Evolutionary conservation across 1,140 invertebrate genomes (phyloP), one percentile per base, ranked within the genome.

Genomic region (Lethocerus indicus): DNA sequence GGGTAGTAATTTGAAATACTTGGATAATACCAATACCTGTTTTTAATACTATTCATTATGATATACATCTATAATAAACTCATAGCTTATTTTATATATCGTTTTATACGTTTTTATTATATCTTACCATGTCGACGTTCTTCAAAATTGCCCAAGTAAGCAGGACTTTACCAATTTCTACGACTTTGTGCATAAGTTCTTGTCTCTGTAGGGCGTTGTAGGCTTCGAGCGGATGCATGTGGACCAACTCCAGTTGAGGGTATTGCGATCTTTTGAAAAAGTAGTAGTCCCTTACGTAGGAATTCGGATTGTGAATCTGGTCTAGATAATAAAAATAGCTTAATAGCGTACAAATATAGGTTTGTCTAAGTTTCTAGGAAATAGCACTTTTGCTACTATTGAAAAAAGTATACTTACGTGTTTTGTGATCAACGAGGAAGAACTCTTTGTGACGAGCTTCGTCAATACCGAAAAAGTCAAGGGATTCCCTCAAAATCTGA

Each of bases 191-290:
- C 37, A 83, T 74, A 32, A 98, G 72, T 57, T 95, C 90, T 62
- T 96, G 88, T 57, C 80, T 79, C 63, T 98, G 92, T 13, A 98
- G 64, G 9, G 88, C 89, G 59, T 87, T 76, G 59, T 88, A 89
- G 0, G 94, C 95, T 54, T 88, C 81, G 25, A 88, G 80, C 0
- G 87, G 83, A 59, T 90, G 79, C 85, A 98, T 90, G 53, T 92
- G 80, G 14, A 95, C 81, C n/a, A 99, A 67, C 54, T 87, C 84
- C 26, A 99, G 69, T 66, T 98, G 92, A 0, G 96, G 94, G 66
- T 98, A 98, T 63, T 96, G 92, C 0, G 93, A 94, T 20, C 96
- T 75, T 62, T 97, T 95, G 67, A 98, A 99, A 66, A 98, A 98
- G 64, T 99, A 99, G 64, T 93, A 90, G 61, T 99, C 96, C 42